A percentile compares a stretch with the other conserved stretches of the same genome.
These are phyloP conservation scores for Cyanistes caeruleus DNA, from an alignment of 2,113 vertebrate genomes.

Conservation along the genomic window DNA sequence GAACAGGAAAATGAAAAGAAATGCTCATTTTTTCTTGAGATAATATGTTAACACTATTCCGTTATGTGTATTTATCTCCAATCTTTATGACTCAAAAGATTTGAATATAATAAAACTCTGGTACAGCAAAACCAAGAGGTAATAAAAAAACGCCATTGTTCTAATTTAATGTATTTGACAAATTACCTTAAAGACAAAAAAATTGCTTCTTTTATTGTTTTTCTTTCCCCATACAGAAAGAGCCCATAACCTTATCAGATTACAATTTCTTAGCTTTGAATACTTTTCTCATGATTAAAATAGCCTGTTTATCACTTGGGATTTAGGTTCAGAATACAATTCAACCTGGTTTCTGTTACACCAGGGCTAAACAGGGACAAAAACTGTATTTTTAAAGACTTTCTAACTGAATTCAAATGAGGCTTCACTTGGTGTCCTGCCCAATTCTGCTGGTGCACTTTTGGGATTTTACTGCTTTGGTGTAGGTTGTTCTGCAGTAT, in stretches of 20 bases:
- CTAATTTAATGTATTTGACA: neutral
- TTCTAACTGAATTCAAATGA: neutral
- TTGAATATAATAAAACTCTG: neutral
- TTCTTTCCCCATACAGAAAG: neutral
- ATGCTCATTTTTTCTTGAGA: neutral
- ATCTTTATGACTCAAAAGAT: conserved; percentile 10
- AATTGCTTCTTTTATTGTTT: neutral
- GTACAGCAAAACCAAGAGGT: neutral
- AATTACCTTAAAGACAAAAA: neutral
- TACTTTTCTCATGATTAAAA: neutral
- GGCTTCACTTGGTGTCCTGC: neutral
- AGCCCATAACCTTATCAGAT: neutral
- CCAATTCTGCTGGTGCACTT: neutral
- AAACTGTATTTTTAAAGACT: neutral
- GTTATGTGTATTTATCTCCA: conserved; percentile 36
- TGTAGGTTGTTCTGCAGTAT: neutral
- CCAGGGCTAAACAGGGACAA: neutral
- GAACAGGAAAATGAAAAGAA: conserved; percentile 15
- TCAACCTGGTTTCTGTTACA: neutral
- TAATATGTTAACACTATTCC: neutral
- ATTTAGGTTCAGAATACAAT: neutral
- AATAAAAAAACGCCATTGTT: neutral
- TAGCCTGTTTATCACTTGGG: neutral
- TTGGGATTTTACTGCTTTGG: neutral
- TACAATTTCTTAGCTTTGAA: neutral